These are phyloP conservation scores for Rousettus madagascariensis DNA, from an alignment of 2,797 vertebrate genomes.

Conservation along the genomic window DNA sequence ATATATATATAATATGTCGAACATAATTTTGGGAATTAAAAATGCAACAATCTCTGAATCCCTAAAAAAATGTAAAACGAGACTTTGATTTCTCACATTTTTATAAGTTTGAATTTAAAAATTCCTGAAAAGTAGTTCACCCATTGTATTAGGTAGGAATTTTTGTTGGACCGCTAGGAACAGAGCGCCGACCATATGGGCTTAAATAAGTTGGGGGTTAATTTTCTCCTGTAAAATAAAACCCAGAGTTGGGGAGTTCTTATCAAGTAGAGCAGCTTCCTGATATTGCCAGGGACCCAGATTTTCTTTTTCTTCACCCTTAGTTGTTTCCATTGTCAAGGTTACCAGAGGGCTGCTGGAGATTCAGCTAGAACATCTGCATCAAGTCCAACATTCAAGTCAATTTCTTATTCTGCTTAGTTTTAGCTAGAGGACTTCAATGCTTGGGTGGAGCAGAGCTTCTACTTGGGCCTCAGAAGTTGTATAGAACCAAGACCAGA, in stretches of 20 bases:
- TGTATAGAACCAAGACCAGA: not conserved
- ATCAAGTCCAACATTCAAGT: not conserved
- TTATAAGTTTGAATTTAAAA: slow-evolving; percentile 13
- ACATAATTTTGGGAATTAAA: slow-evolving; percentile 17
- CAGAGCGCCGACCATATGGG: not conserved
- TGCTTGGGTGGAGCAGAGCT: not conserved
- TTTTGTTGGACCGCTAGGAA: not conserved
- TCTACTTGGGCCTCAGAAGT: not conserved
- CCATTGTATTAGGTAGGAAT: not conserved
- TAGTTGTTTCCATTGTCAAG: not conserved
- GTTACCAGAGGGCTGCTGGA: not conserved
- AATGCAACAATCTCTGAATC: not conserved
- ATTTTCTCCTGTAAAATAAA: not conserved
- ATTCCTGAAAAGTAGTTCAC: not conserved
- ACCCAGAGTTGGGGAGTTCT: not conserved
- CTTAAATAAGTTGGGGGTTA: not conserved
- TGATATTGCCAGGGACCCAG: not conserved
- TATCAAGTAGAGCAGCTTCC: not conserved
- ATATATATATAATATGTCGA: not conserved
- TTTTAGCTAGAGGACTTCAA: not conserved
- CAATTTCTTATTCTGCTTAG: not conserved
- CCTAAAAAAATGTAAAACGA: not conserved
- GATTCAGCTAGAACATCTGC: not conserved
- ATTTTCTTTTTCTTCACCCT: not conserved
- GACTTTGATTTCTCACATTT: not conserved